A percentile compares a stretch with the other conserved stretches of the same genome.
These are phyloP conservation scores for Drosophila anomalipes DNA, from an alignment of 2,888 invertebrate species.

Conservation along the genomic window DNA sequence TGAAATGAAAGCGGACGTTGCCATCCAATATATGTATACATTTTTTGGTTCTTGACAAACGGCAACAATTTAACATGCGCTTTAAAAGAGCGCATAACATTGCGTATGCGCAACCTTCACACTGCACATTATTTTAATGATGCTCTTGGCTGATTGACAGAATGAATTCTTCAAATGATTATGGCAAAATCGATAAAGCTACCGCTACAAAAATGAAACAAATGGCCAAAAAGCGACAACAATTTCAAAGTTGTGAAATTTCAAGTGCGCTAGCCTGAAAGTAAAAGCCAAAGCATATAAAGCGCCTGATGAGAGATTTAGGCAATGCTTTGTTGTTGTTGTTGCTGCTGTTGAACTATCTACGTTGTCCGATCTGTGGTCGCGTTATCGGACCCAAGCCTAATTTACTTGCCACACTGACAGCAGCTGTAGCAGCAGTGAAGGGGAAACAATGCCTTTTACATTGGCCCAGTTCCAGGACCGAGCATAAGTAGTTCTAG, in stretches of 20 bases:
- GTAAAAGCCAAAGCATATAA: conserved; percentile 21
- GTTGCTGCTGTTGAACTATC: conserved; percentile 26
- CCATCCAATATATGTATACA: not conserved
- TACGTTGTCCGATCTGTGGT: conserved; percentile 50
- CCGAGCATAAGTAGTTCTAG: conserved; percentile 50
- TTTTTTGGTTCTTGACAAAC: conserved; percentile 11
- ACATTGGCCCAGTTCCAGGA: conserved; percentile 73
- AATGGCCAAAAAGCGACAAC: not conserved
- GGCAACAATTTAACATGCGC: conserved; percentile 21
- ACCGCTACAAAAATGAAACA: conserved; percentile 13
- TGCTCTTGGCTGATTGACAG: conserved; percentile 39
- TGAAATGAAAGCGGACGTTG: conserved; percentile 39
- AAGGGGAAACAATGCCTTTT: conserved; percentile 59
- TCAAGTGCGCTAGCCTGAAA: conserved; percentile 18
- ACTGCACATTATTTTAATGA: conserved; percentile 47
- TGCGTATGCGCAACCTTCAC: conserved; percentile 42
- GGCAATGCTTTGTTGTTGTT: conserved; percentile 22
- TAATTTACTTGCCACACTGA: conserved; percentile 17
- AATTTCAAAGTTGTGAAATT: conserved; percentile 25
- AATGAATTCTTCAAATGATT: conserved; percentile 40
- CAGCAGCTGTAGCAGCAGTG: not conserved
- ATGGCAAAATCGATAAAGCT: conserved; percentile 55
- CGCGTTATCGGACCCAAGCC: conserved; percentile 32
- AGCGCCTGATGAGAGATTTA: conserved; percentile 29
- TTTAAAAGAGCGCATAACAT: conserved; percentile 12